Conservation (phyloP, 1,140 invertebrate genomes). For the Pogonus chalceus region DNA sequence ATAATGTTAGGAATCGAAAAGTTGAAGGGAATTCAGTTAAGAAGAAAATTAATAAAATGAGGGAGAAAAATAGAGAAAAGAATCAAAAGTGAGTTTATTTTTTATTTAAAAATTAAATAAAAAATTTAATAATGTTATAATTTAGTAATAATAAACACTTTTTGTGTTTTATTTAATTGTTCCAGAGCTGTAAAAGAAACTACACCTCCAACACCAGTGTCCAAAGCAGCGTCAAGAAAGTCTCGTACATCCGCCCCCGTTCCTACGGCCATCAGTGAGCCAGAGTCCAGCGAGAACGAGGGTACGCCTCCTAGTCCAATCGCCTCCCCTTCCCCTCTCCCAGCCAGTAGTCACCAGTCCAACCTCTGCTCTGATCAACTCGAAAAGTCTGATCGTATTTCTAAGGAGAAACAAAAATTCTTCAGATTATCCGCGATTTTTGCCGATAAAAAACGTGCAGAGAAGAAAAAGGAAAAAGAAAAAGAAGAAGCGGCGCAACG, state of each 20-base stretch:
- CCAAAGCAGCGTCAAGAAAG: constrained; percentile 17
- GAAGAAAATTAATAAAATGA: constrained; percentile 30
- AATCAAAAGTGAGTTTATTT: constrained; percentile 26
- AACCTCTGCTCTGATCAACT: constrained; percentile 33
- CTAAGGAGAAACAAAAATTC: constrained; percentile 78
- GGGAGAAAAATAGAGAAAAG: constrained; percentile 31
- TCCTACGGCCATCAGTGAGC: constrained; percentile 23
- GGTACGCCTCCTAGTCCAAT: constrained; percentile 30
- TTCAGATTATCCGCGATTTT: constrained; percentile 68
- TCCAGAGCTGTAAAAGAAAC: constrained; percentile 16
- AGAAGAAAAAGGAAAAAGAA: constrained; percentile 15
- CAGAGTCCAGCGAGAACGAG: constrained; percentile 28
- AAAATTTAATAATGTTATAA: neutral
- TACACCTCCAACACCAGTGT: constrained; percentile 25
- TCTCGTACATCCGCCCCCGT: constrained; percentile 6
- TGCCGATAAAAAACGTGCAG: constrained; percentile 36
- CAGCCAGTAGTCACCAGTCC: constrained; percentile 14
- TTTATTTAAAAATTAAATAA: neutral
- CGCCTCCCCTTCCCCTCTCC: constrained; percentile 34
- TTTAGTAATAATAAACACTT: neutral
- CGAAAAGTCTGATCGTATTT: constrained; percentile 61
- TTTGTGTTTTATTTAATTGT: neutral
- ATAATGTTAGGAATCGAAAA: constrained; percentile 13
- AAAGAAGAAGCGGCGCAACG: no score
- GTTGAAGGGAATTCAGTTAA: constrained; percentile 26